phyloP scores from a whole-genome alignment of 2,797 vertebrate genomes.

The Acomys russatus region DNA sequence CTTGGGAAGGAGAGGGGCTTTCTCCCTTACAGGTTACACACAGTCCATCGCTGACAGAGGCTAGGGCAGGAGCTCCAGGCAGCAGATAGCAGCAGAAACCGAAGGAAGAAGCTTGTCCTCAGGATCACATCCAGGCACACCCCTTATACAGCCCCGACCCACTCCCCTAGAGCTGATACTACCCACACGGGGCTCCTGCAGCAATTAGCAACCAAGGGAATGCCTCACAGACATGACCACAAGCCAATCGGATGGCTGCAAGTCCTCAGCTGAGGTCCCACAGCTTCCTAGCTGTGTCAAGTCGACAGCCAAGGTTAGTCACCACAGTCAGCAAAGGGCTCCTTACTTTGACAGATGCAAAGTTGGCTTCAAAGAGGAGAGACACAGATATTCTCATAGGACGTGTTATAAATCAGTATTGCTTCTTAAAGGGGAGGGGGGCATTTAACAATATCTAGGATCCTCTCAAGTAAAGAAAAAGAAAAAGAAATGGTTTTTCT shows the following conservation, averaged over 20 bases:
- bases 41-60: not conserved
- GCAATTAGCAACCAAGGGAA: not conserved
- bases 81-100: not conserved
- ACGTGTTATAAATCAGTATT: not conserved
- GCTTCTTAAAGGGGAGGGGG: not conserved
- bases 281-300: not conserved
- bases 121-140: not conserved
- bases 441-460: not conserved
- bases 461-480: not conserved
- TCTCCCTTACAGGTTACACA: not conserved
- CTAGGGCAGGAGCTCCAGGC: not conserved
- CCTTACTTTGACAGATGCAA: conserved; percentile 29
- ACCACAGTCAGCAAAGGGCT: not conserved
- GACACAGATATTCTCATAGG: not conserved
- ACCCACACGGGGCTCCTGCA: not conserved
- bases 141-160: not conserved
- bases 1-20: not conserved
- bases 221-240: not conserved
- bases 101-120: not conserved
- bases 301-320: not conserved
- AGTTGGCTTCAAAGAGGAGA: not conserved
- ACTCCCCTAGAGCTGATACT: not conserved
- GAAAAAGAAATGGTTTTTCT: not conserved
- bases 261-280: not conserved
- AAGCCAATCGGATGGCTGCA: not conserved